Base-by-base conservation (phyloP, 1,140 invertebrate species). In the Cotesia chilonis region DNA sequence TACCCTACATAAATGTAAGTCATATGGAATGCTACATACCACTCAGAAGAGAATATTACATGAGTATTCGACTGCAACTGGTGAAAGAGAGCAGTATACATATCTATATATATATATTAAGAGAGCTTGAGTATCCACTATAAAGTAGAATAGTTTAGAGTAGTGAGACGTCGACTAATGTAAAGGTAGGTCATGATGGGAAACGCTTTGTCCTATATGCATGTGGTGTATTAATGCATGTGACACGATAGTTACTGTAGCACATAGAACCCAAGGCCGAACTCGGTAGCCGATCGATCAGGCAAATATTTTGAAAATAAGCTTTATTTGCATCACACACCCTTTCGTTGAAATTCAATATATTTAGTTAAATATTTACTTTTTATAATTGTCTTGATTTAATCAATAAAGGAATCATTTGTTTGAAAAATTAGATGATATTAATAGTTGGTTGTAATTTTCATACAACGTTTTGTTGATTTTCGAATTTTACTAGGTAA, bases 111-210 rank as follows among this genome's bases (percentile, higher is more conserved):
- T 14, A 37, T 57, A 47, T 47, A 47, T 47, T 47, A 0, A 47
- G 5, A 47, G 10, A 47, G 41, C 10, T 10, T 9, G n/a, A 57
- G 14, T 14, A 57, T 14, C 12, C n/a, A 20, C 12, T n/a, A 55
- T 57, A 57, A 6, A 57, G 2, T 57, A 57, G n/a, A n/a, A 57
- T 17, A 14, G 41, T 47, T 2, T 47, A 47, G 41, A 9, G 10
- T 28, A 28, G 55, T 59, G 17, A 65, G 66, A 63, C 41, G 66
- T 63, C 67, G 66, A 41, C 63, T 73, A 47, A 47, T 47, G 41
- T 47, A 51, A 51, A 68, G 73, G 59, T 74, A 74, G 73, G 69
- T 74, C 72, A 74, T 70, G 72, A 70, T 68, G 55, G 52, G 60
- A 51, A 36, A 60, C 47, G 51, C 64, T 67, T 72, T 72, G 70